These are phyloP conservation scores for Umimayanthus kanabou DNA, from an alignment of 92 coral and sea anemone genomes.

Conservation along the genomic window DNA sequence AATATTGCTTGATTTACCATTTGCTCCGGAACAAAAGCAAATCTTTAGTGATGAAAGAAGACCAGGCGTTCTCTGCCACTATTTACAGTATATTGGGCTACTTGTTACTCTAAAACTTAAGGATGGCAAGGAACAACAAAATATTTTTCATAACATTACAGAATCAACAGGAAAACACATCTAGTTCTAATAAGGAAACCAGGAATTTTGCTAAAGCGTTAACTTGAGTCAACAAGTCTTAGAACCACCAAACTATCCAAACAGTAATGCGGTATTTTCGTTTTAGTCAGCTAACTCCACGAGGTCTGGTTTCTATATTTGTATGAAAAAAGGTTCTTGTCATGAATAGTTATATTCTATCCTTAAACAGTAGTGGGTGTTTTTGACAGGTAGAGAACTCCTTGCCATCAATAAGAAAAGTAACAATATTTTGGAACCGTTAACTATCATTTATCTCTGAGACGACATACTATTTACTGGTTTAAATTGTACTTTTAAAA, in stretches of 20 bases:
- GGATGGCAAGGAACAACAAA: conserved; percentile 16
- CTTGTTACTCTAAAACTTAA: not conserved
- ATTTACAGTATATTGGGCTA: not conserved
- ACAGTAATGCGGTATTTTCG: not conserved
- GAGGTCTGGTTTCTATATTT: not conserved
- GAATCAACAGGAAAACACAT: not conserved
- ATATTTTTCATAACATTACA: not conserved
- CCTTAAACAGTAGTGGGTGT: not conserved
- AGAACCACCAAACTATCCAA: no score
- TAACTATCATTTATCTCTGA: not conserved
- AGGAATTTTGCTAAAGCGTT: not conserved
- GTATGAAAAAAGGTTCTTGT: not conserved
- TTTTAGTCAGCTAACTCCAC: not conserved
- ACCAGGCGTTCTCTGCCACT: not conserved
- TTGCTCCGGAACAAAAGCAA: not conserved
- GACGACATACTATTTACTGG: not conserved
- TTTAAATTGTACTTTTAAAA: not conserved
- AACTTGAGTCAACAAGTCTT: no score
- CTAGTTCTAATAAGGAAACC: not conserved
- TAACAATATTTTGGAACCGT: not conserved
- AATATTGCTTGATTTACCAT: not conserved
- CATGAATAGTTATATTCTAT: not conserved
- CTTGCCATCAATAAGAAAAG: not conserved
- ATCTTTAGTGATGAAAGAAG: not conserved
- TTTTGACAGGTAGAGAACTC: not conserved